phyloP scores from a whole-genome alignment of 2,113 vertebrate species.

The Gymnobelideus leadbeateri region DNA sequence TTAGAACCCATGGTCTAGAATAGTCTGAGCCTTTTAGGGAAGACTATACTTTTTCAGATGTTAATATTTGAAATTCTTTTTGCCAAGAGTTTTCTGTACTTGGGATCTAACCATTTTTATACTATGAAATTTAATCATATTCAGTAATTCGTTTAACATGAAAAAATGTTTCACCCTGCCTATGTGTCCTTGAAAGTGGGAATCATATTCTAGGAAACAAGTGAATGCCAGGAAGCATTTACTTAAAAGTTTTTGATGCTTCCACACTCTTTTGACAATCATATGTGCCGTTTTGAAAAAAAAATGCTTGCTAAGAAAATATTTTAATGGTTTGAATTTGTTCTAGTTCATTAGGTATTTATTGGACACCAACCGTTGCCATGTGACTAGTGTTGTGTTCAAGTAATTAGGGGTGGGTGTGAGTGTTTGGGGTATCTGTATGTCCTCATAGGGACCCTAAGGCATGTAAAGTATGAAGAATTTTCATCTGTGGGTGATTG shows the following conservation, averaged over 20 bases:
- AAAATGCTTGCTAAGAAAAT: neutral
- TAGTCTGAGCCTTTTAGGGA: slow-evolving; percentile 27
- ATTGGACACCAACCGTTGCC: neutral
- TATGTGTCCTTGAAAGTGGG: slow-evolving; percentile 43
- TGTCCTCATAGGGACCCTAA: neutral
- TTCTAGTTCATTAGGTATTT: neutral
- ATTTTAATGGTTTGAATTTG: neutral
- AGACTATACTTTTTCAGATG: slow-evolving; percentile 12
- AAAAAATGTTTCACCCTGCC: neutral
- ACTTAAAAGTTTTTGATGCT: neutral
- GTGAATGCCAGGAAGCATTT: neutral
- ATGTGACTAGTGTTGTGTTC: neutral
- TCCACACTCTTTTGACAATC: neutral
- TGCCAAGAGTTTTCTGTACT: slow-evolving; percentile 3
- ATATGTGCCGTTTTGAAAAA: neutral
- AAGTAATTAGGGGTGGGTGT: neutral
- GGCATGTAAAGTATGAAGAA: neutral
- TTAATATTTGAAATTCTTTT: slow-evolving; percentile 49
- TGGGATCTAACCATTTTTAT: slow-evolving; percentile 36
- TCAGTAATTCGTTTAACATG: slow-evolving; percentile 23
- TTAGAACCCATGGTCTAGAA: neutral
- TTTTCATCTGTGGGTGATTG: too few relatives aligned
- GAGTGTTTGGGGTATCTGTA: neutral
- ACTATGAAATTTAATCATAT: slow-evolving; percentile 25
- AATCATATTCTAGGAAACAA: slow-evolving; percentile 6